A percentile compares a stretch with the other conserved stretches of the same genome.
Evolutionary conservation across 2,888 invertebrate genomes (phyloP).

Genomic region (Monoplex corrugatus): DNA sequence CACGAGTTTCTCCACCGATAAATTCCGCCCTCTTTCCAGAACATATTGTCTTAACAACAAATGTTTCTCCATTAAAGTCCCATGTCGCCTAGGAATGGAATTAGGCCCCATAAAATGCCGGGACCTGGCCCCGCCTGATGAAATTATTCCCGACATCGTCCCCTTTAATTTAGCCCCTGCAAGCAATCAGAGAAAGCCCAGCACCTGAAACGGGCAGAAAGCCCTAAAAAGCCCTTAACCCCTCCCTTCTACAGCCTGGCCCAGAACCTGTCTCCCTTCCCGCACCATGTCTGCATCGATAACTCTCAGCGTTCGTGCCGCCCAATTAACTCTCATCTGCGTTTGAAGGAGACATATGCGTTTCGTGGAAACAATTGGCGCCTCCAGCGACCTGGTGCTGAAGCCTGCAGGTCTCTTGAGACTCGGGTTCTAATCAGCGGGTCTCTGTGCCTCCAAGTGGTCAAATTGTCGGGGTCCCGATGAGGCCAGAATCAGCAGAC

Average conservation of each 20-base stretch:
- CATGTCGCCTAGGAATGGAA: conserved; percentile 55
- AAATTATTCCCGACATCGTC: conserved; percentile 55
- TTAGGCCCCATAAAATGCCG: conserved; percentile 54
- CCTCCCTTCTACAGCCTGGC: neutral
- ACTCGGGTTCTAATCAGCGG: conserved; percentile 47
- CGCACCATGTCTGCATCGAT: conserved; percentile 31
- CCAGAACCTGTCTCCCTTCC: neutral
- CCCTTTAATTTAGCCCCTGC: conserved; percentile 54
- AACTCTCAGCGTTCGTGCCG: conserved; percentile 43
- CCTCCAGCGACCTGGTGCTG: conserved; percentile 9
- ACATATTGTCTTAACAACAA: conserved; percentile 58
- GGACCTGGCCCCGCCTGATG: conserved; percentile 48
- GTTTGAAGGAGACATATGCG: conserved; percentile 54
- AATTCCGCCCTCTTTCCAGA: conserved; percentile 48
- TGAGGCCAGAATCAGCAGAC: conserved; percentile 46
- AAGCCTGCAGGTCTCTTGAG: neutral
- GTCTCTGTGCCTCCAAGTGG: conserved; percentile 40
- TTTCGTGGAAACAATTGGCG: conserved; percentile 48
- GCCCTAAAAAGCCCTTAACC: conserved; percentile 3
- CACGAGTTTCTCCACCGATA: conserved; percentile 44
- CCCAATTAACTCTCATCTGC: conserved; percentile 51
- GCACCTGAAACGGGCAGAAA: conserved; percentile 6
- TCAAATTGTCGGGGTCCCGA: conserved; percentile 43
- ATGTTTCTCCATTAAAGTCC: conserved; percentile 57
- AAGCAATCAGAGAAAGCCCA: conserved; percentile 50